Evolutionary conservation across 2,888 invertebrate genomes (phyloP), one percentile per base, ranked within the genome.

Genomic region (Eubasilissa splendida): DNA sequence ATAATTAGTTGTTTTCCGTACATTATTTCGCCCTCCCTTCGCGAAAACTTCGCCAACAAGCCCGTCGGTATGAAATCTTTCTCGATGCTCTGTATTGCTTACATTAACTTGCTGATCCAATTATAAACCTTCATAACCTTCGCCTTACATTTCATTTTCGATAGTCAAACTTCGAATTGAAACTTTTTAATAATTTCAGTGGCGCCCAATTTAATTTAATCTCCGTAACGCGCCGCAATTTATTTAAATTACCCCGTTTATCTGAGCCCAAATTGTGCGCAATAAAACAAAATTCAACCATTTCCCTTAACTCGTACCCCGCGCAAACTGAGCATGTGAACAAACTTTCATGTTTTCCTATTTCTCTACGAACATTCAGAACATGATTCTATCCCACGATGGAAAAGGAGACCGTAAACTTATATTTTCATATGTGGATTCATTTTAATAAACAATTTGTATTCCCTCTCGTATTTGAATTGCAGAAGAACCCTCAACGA

Each of bases 241-340:
- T 78, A 78, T 71, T 73, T 71, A 70, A 78, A 78, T 78, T 78
- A 60, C 60, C 70, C 33, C 71, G 58, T 78, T 71, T 78, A 71
- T 76, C 76, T 76, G 76, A 53, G 76, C 60, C 31, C 76, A 76
- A 76, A 76, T 76, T 76, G 60, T 53, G 52, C 31, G 76, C 63
- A 76, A 76, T 76, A 76, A 76, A 76, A 76, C 76, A 76, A 76
- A 74, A 76, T 76, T 76, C 22, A 3, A 14, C 63, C 63, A 50
- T 14, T 63, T 63, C 76, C 42, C 22, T 50, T 76, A 63, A 63
- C 76, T 63, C 31, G 63, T 76, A 63, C 63, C 76, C 54, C 60
- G 42, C 42, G n/a, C 12, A n/a, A 14, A 33, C 33, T 10, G n/a
- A 42, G 42, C 42, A 42, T 42, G 10, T 10, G 33, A 12, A 74